Evolutionary conservation across 2,113 vertebrate genomes (phyloP), one percentile per base, ranked within the genome.

Genomic region (Albula glossodonta): DNA sequence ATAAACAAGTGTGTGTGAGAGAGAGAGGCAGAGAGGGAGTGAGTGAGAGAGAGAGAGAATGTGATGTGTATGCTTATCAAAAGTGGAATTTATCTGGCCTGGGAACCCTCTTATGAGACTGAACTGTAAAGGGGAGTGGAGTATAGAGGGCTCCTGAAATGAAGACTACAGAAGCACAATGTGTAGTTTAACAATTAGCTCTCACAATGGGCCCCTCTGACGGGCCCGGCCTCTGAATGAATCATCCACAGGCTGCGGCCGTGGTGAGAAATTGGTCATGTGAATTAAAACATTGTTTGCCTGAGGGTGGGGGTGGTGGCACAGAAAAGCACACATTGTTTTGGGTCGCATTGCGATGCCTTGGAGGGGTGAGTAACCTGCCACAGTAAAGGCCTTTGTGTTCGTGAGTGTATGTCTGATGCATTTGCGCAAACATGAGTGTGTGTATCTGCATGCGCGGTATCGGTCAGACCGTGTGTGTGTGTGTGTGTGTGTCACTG

Each of bases 281-380:
- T 74, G 70, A 74, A 74, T 74, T 74, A 74, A 74, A 74, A 74
- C 70, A 74, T 74, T 74, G 70, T 74, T 74, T 74, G 70, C n/a
- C 22, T 74, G 10, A 74, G 70, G 22, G n/a, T 22, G 19, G n/a
- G n/a, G 70, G 70, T 7, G n/a, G 70, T 10, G 70, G 10, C 31
- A n/a, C n/a, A 25, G 70, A 74, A 74, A 74, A 74, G 70, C n/a
- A 10, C n/a, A n/a, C 63, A 74, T 74, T 74, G 70, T 74, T 31
- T 74, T 6, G n/a, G 70, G 70, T 56, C 9, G n/a, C 70, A 74
- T 74, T 74, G 19, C 22, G 8, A 31, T n/a, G 5, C 22, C 2
- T 8, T 74, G 70, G 70, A 74, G 70, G 6, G 70, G 70, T 8
- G 22, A 4, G n/a, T 8, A 31, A 31, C 22, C 25, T n/a, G 10